These are phyloP conservation scores for Chirona hameri DNA, from an alignment of 2,888 invertebrate genomes.

Conservation along the genomic window DNA sequence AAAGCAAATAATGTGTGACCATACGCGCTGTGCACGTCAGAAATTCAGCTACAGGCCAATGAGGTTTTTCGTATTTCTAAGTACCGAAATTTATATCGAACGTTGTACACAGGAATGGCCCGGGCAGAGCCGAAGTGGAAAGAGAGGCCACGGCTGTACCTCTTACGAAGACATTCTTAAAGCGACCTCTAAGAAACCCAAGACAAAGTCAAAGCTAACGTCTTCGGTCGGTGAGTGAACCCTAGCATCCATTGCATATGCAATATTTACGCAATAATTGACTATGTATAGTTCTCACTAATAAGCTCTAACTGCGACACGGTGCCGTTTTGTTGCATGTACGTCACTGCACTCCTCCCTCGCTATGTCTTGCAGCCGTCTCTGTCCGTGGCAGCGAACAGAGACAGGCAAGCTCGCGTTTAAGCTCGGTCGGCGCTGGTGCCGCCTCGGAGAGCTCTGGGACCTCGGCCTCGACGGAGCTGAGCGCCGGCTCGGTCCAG, in stretches of 20 bases:
- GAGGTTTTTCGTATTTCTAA: background rate
- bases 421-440: background rate
- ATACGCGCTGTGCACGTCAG: background rate
- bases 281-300: background rate
- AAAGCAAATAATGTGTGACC: too few species aligned
- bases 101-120: background rate
- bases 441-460: background rate
- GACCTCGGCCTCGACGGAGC: background rate
- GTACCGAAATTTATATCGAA: background rate
- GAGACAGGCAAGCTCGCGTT: background rate
- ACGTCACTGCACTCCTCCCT: too few species aligned
- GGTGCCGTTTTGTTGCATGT: too few species aligned
- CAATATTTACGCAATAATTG: too few species aligned
- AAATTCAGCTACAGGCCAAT: background rate
- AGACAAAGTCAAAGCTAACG: background rate
- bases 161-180: background rate
- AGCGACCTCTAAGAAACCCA: background rate
- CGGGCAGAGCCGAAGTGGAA: background rate
- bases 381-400: background rate
- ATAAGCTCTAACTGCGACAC: too few species aligned
- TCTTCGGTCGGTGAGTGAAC: background rate
- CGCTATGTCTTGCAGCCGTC: too few species aligned
- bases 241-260: too few species aligned
- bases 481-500: background rate
- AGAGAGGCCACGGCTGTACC: background rate